These are phyloP conservation scores for Copidosoma floridanum DNA, from an alignment of 1,140 invertebrate genomes.

Conservation along the genomic window DNA sequence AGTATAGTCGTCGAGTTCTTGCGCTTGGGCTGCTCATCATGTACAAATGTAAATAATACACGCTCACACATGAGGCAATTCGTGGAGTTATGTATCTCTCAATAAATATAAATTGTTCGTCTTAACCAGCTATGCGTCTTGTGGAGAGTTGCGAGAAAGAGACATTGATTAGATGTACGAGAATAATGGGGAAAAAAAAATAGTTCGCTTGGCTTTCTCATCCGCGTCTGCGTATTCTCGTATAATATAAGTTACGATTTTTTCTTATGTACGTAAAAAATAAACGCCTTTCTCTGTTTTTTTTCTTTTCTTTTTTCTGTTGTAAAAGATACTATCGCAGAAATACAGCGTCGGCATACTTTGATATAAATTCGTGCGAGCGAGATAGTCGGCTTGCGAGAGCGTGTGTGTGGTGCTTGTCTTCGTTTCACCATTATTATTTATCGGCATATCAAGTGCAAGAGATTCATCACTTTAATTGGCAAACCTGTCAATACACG, in stretches of 20 bases:
- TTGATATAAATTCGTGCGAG: conserved; percentile 11
- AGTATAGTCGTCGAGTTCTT: conserved; percentile 3
- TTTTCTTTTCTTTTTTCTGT: conserved; percentile 2
- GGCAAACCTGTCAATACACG: conserved; percentile 57
- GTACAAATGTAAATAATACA: no score
- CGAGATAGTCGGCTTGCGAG: conserved; percentile 18
- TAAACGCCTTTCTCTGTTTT: no score
- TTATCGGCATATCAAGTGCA: conserved; percentile 29
- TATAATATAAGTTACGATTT: background rate
- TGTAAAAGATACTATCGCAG: conserved; percentile 12
- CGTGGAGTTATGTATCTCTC: conserved; percentile 17
- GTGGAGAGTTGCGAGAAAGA: no score
- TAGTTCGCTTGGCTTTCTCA: background rate
- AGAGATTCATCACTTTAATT: conserved; percentile 53
- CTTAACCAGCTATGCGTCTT: no score
- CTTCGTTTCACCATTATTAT: conserved; percentile 23
- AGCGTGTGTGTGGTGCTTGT: conserved; percentile 17
- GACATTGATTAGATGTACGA: conserved; percentile 10
- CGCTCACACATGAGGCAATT: conserved; percentile 14
- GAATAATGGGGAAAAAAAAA: conserved; percentile 1
- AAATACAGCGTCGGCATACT: conserved; percentile 6
- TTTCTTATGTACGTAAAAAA: no score
- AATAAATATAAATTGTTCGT: no score
- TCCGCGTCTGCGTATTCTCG: background rate
- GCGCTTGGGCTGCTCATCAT: conserved; percentile 13